Base-by-base conservation (phyloP, 1,140 invertebrate species). In the Calycopis cecrops region DNA sequence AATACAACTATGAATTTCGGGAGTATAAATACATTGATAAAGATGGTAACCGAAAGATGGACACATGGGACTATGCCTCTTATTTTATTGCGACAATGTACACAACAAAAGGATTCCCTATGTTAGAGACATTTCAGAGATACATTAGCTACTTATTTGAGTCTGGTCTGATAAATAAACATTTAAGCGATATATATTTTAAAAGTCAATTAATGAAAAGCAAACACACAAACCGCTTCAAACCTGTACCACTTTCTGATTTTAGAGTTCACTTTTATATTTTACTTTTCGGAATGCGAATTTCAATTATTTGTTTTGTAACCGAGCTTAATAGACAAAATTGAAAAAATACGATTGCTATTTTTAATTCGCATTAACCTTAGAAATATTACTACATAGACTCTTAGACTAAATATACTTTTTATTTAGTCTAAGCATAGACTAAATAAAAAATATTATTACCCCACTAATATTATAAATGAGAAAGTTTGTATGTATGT, bases 211-310 rank as follows among this genome's bases (percentile, higher is more conserved):
- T 48, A 38, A 50, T 38, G 50, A 52, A 47, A 35, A 14, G 44
- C 28, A 48, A 47, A 21, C 10, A 48, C 28, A 35, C 40, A 44
- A 12, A 50, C 10, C 11, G 37, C 42, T 70, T 60, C 52, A 59
- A 54, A 49, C 48, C 3, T 14, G 40, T 66, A 28, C 37, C 35
- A 14, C 40, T 69, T n/a, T 16, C 17, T n/a, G 57, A 69, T 48
- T 60, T 63, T 56, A 62, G 48, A 21, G 38, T 60, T 21, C 56
- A 57, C 9, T 69, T 55, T 50, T 48, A 11, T 35, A 37, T 67
- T 16, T 51, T 67, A 35, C 14, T 53, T 11, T 17, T 53, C 28
- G 44, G 44, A 3, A 40, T 48, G 4, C 7, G 28, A 14, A 21
- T 34, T 42, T 53, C 52, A 6, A 11, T 53, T 16, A 14, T 53